A percentile compares a stretch with the other conserved stretches of the same genome.
phyloP scores from a whole-genome alignment of 2,888 invertebrate genomes.

The Eurytoma adleriae region DNA sequence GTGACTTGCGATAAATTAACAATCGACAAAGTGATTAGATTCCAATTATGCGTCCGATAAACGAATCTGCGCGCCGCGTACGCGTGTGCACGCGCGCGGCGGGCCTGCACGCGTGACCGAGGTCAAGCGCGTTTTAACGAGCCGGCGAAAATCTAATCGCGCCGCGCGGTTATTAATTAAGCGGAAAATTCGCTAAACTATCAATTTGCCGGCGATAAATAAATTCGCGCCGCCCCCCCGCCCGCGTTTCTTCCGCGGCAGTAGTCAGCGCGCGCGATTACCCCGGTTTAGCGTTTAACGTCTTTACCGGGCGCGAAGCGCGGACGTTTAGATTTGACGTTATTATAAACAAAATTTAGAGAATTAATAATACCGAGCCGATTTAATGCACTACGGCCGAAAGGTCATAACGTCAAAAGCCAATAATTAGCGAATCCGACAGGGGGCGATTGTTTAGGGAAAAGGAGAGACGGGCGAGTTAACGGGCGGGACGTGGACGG shows the following conservation, averaged over 20 bases:
- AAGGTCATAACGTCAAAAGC: background rate
- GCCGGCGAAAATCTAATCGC: background rate
- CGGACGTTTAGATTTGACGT: background rate
- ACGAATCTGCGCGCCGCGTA: background rate
- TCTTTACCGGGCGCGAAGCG: no score
- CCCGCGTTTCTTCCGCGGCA: background rate
- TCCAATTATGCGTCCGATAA: background rate
- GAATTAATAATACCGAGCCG: background rate
- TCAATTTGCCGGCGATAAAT: background rate
- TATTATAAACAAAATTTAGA: background rate
- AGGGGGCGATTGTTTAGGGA: background rate
- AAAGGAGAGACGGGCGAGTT: background rate
- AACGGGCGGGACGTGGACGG: background rate
- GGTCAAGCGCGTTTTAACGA: background rate
- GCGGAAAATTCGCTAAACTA: background rate
- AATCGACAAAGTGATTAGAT: constrained; percentile 5
- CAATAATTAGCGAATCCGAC: background rate
- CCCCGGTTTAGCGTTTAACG: background rate
- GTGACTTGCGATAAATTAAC: no score
- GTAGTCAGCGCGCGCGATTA: background rate
- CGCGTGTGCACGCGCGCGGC: background rate
- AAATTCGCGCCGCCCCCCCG: background rate
- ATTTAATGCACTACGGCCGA: background rate
- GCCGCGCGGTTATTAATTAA: background rate
- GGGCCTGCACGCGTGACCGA: no score